Base-by-base conservation (phyloP, 1,140 invertebrate species). In the Drosophila micromelanica region DNA sequence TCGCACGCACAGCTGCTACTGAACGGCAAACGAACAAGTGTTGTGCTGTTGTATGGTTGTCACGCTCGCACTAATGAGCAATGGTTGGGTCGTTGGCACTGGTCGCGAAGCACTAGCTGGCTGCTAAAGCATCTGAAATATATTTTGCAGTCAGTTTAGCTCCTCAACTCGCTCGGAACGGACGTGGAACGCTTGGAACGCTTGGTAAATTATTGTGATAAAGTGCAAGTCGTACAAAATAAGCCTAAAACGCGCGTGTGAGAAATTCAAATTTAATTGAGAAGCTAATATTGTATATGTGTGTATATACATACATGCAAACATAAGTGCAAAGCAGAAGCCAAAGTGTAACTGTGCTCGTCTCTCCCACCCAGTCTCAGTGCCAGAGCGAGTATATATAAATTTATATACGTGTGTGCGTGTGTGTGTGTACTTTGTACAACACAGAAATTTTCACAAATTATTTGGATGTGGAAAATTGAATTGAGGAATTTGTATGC, bases 241-340 rank as follows among this genome's bases (percentile, higher is more conserved):
- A 82, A 87, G 71, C 75, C 65, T 54, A 74, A 62, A 89, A 74
- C 73, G 70, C 79, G 84, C 79, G 77, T 87, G 78, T 78, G 76
- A 78, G 79, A 73, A 73, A 86, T 78, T 69, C 61, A 77, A 85
- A 80, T 71, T 78, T 76, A 72, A 82, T 87, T 86, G 78, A 86
- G 74, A 82, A 78, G 80, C 73, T 81, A 51, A 77, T 67, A 68
- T 80, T 76, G 56, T 71, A 77, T 80, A 57, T 52, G 52, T 52
- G 55, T 61, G 11, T 27, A 43, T 20, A 60, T 72, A 57, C 71
- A 54, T 70, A 61, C 63, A 67, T 51, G 55, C 65, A 71, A 46
- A 81, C 42, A 59, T 54, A 72, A 71, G 73, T 78, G 56, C 52
- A 78, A 74, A 82, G 76, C 63, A 89, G 71, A 86, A 82, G 65